Evolutionary conservation across 1,140 invertebrate genomes (phyloP).

Genomic region (Stenopsyche tienmushanensis): DNA sequence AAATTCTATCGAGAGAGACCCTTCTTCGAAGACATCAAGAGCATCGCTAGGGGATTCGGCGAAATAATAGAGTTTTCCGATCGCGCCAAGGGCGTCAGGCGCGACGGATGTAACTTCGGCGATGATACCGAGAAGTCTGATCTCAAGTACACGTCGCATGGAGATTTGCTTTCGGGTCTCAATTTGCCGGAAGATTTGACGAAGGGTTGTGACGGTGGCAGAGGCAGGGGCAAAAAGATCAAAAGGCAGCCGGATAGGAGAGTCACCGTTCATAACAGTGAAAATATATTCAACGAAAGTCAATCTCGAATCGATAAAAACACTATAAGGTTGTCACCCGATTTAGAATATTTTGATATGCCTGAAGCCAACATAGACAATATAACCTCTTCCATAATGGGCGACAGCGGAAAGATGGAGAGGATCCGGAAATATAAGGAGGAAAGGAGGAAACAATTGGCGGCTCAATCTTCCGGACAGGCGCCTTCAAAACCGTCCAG

Average conservation of each 20-base stretch:
- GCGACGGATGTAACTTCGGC: background rate
- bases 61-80: constrained; percentile 34
- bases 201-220: constrained; percentile 22
- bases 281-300: constrained; percentile 10
- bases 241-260: constrained; percentile 26
- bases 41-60: constrained; percentile 35
- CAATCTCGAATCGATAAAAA: background rate
- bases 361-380: background rate
- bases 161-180: constrained; percentile 2
- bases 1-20: constrained; percentile 31
- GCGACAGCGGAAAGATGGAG: constrained; percentile 56
- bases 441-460: constrained; percentile 62
- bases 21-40: constrained; percentile 37
- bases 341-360: background rate
- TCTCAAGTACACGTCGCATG: background rate
- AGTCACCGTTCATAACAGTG: constrained; percentile 15
- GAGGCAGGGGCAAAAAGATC: constrained; percentile 11
- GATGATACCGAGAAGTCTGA: constrained; percentile 2
- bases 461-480: constrained; percentile 47
- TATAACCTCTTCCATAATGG: constrained; percentile 25
- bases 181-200: constrained; percentile 33
- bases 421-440: constrained; percentile 68
- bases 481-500: no score
- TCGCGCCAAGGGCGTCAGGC: constrained; percentile 3
- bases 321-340: no score